Conservation (phyloP, 2,888 invertebrate genomes). For the Ctena decussata region DNA sequence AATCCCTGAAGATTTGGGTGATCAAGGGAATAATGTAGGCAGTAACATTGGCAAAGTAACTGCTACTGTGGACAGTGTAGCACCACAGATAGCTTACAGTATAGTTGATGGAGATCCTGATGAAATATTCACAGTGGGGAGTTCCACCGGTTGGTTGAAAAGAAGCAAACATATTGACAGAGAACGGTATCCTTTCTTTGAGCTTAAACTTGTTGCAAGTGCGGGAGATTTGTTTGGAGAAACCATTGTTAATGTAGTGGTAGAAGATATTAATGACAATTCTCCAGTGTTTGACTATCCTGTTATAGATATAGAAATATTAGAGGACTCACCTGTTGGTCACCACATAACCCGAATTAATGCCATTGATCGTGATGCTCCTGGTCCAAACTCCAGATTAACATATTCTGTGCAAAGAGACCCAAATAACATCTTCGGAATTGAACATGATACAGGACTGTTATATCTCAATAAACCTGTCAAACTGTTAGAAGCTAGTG, state of each 20-base stretch:
- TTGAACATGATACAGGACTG: conserved; percentile 95
- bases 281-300: conserved; percentile 89
- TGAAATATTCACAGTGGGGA: conserved; percentile 93
- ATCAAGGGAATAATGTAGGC: conserved; percentile 88
- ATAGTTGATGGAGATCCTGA: conserved; percentile 94
- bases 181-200: conserved; percentile 93
- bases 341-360: conserved; percentile 96
- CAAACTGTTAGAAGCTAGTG: conserved; percentile 50
- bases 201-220: conserved; percentile 93
- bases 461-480: conserved; percentile 94
- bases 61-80: conserved; percentile 65
- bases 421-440: conserved; percentile 92
- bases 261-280: conserved; percentile 97
- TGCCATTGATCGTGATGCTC: conserved; percentile 93
- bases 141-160: conserved; percentile 92
- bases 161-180: conserved; percentile 94
- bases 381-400: conserved; percentile 95
- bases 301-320: conserved; percentile 90
- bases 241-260: conserved; percentile 93
- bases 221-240: conserved; percentile 92
- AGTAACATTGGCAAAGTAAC: conserved; percentile 93
- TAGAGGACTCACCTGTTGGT: conserved; percentile 97
- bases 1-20: conserved; percentile 93
- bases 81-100: conserved; percentile 66
- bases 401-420: conserved; percentile 94